Evolutionary conservation across 2,113 vertebrate species (phyloP).

Genomic region (Neogale vison): DNA sequence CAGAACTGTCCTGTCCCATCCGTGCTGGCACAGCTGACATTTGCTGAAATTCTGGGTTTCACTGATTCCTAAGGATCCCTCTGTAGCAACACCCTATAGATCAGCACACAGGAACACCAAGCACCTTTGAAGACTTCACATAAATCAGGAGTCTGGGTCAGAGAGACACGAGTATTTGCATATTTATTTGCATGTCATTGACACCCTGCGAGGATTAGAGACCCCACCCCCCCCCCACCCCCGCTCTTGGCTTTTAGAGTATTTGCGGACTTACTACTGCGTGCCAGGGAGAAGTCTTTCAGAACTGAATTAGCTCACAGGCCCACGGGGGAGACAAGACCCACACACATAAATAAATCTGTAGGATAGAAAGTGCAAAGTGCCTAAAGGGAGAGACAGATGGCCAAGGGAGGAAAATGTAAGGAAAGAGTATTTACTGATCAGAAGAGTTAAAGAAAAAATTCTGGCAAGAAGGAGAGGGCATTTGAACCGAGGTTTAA

Average conservation of each 20-base stretch:
- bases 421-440: not conserved
- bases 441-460: not conserved
- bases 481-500: not conserved
- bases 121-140: not conserved
- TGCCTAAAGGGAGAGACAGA: not conserved
- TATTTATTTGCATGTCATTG: not conserved
- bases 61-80: not conserved
- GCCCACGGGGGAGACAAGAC: not conserved
- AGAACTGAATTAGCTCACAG: not conserved
- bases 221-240: no score
- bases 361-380: not conserved
- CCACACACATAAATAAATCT: not conserved
- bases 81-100: not conserved
- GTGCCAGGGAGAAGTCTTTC: not conserved
- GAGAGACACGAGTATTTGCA: not conserved
- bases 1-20: not conserved
- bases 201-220: not conserved
- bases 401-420: not conserved
- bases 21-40: not conserved
- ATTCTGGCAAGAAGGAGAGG: not conserved
- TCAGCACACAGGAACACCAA: not conserved
- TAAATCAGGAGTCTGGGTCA: not conserved
- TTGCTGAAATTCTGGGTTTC: conserved; percentile 38
- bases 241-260: not conserved
- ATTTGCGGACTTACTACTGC: conserved; percentile 32